Evolutionary conservation across 1,140 invertebrate genomes (phyloP).

Genomic region (Bombus huntii): DNA sequence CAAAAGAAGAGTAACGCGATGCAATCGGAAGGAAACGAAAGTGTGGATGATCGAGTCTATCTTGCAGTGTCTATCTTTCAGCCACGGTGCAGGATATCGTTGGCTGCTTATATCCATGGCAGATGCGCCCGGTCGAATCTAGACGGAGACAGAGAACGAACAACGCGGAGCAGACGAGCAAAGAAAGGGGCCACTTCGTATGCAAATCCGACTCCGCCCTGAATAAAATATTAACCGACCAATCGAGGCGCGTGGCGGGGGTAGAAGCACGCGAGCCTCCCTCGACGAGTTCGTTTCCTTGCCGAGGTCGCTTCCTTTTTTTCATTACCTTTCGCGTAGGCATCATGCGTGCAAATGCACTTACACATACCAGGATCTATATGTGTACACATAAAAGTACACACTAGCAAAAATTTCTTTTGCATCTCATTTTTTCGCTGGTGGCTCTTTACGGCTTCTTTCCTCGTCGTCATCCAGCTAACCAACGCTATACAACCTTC

Average conservation of each 20-base stretch:
- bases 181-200: slow-evolving; percentile 64
- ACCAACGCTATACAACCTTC: neutral
- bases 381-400: neutral
- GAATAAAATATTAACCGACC: slow-evolving; percentile 76
- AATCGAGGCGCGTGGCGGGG: slow-evolving; percentile 61
- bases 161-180: slow-evolving; percentile 12
- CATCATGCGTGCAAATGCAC: slow-evolving; percentile 43
- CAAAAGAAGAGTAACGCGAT: slow-evolving; percentile 2
- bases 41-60: neutral
- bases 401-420: slow-evolving; percentile 18
- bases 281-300: slow-evolving; percentile 39
- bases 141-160: slow-evolving; percentile 19
- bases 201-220: slow-evolving; percentile 74
- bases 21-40: neutral
- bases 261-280: slow-evolving; percentile 60
- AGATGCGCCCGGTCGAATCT: slow-evolving; percentile 57
- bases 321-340: slow-evolving; percentile 41
- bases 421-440: slow-evolving; percentile 27
- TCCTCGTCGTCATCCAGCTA: slow-evolving; percentile 1
- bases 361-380: neutral
- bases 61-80: neutral
- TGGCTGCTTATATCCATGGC: slow-evolving; percentile 61
- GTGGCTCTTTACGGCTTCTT: neutral
- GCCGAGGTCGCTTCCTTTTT: slow-evolving; percentile 41
- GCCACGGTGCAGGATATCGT: slow-evolving; percentile 51